phyloP scores from a whole-genome alignment of 1,140 invertebrate genomes.

The Bactericera cockerelli region DNA sequence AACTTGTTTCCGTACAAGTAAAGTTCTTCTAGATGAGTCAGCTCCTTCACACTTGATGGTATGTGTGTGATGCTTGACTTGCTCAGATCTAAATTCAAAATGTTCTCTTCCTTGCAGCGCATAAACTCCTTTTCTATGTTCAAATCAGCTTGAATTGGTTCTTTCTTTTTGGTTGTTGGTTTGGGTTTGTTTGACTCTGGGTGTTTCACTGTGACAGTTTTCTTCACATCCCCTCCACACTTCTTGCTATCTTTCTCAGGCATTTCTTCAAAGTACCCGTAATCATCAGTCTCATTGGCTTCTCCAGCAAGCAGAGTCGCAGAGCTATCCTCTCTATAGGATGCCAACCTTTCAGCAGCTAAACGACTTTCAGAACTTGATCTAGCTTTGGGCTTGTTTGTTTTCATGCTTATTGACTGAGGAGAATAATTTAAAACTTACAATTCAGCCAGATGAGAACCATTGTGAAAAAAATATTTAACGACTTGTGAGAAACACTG shows the following conservation, averaged over 20 bases:
- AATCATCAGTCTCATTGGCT: conserved; percentile 8
- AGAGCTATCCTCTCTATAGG: conserved; percentile 26
- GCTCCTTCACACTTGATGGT: conserved; percentile 74
- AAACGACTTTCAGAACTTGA: conserved; percentile 25
- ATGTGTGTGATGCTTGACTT: conserved; percentile 93
- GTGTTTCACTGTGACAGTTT: conserved; percentile 85
- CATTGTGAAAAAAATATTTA: too few species aligned
- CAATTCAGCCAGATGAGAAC: background rate
- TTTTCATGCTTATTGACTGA: background rate
- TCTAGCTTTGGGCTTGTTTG: conserved; percentile 2
- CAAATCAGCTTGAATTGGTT: conserved; percentile 81
- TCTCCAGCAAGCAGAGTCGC: conserved; percentile 1
- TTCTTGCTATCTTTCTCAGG: conserved; percentile 22
- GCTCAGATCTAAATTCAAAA: conserved; percentile 81
- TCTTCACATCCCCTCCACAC: conserved; percentile 45
- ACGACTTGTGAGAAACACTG: too few species aligned
- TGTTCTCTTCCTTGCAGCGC: conserved; percentile 79
- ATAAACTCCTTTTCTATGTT: conserved; percentile 91
- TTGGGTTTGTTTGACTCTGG: conserved; percentile 90
- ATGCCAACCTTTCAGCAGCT: conserved; percentile 29
- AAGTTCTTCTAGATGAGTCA: conserved; percentile 85
- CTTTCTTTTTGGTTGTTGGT: conserved; percentile 76
- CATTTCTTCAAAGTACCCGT: conserved; percentile 20
- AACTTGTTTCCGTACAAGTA: conserved; percentile 98
- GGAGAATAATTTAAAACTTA: background rate